These are phyloP conservation scores for Geococcyx californianus DNA, from an alignment of 2,113 vertebrate species.

Conservation along the genomic window DNA sequence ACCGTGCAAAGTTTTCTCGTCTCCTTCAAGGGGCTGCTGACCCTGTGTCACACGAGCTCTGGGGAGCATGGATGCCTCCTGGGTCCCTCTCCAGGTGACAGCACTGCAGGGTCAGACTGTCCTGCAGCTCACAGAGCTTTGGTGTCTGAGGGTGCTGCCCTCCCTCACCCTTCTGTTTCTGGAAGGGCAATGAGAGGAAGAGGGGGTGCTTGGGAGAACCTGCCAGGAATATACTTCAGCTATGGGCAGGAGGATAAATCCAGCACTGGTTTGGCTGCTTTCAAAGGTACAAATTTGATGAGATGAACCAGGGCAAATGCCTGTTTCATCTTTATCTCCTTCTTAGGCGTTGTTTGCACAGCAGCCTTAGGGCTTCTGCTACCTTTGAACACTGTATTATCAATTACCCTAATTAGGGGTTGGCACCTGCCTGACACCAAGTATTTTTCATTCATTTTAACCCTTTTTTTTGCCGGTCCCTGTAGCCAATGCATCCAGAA, in stretches of 20 bases:
- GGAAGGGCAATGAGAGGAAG: background rate
- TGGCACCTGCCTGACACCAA: constrained; percentile 11
- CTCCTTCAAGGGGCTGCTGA: background rate
- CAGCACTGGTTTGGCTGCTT: background rate
- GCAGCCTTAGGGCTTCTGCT: constrained; percentile 33
- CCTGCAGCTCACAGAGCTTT: background rate
- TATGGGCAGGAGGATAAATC: background rate
- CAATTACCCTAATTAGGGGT: constrained; percentile 53
- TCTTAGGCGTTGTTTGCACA: constrained; percentile 7
- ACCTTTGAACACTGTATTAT: background rate
- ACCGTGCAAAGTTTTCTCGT: background rate
- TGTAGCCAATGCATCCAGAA: background rate
- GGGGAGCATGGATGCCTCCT: fast-evolving
- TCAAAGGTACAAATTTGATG: background rate
- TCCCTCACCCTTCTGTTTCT: background rate
- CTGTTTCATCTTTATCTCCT: constrained; percentile 24
- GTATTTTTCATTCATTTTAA: constrained; percentile 38
- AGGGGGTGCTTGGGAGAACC: background rate
- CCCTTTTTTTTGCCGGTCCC: background rate
- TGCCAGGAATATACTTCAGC: background rate
- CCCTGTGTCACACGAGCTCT: fast-evolving
- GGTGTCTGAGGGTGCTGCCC: background rate
- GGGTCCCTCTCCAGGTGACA: background rate
- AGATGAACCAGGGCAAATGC: background rate
- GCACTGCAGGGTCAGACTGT: background rate